Evolutionary conservation across 2,797 vertebrate genomes (phyloP).

Genomic region (Muscicapa comitata): DNA sequence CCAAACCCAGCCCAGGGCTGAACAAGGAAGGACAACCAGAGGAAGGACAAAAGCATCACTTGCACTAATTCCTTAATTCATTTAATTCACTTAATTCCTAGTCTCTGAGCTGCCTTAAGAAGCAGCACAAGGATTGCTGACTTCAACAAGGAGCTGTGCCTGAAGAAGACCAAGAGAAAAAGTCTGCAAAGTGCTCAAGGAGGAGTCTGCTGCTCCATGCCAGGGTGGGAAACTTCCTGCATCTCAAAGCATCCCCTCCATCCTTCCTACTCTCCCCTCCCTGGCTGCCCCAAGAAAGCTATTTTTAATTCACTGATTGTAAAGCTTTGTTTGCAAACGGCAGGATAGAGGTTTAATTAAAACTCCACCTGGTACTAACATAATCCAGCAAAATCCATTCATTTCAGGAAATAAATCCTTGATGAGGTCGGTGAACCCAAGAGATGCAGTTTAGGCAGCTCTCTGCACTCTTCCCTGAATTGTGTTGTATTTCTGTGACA

Average conservation of each 20-base stretch:
- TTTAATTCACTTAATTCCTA: not conserved
- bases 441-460: not conserved
- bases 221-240: not conserved
- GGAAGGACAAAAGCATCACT: not conserved
- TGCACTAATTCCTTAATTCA: not conserved
- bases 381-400: constrained; percentile 35
- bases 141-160: not conserved
- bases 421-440: not conserved
- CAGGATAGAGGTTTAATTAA: constrained; percentile 20
- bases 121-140: not conserved
- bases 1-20: not conserved
- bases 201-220: not conserved
- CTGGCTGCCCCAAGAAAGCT: not conserved
- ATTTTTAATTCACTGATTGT: not conserved
- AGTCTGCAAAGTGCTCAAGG: not conserved
- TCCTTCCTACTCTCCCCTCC: not conserved
- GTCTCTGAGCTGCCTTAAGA: not conserved
- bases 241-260: not conserved
- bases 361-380: not conserved
- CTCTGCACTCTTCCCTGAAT: not conserved
- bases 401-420: not conserved
- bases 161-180: not conserved
- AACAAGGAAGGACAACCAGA: not conserved
- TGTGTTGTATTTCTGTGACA: not conserved
- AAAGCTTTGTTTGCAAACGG: not conserved